phyloP scores from a whole-genome alignment of 2,888 invertebrate species.

The Pogonocherus hispidulus region DNA sequence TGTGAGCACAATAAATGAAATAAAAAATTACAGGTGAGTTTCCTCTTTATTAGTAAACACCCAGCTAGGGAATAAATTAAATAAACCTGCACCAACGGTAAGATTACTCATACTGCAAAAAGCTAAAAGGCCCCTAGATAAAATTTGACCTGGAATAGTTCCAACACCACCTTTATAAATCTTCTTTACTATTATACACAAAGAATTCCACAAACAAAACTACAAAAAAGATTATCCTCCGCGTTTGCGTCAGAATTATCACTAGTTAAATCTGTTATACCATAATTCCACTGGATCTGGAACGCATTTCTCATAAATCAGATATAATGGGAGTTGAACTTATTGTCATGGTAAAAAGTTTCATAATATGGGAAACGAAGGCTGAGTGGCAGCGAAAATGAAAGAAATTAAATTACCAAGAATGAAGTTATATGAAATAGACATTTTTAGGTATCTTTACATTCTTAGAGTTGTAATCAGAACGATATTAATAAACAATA shows the following conservation, averaged over 20 bases:
- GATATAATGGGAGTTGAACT: slow-evolving; percentile 7
- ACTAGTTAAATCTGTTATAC: slow-evolving; percentile 4
- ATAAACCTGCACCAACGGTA: neutral
- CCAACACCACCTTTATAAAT: slow-evolving; percentile 14
- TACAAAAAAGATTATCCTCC: neutral
- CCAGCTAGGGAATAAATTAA: neutral
- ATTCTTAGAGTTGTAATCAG: slow-evolving; percentile 3
- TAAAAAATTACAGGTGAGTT: neutral
- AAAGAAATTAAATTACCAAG: slow-evolving; percentile 15
- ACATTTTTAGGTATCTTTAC: neutral
- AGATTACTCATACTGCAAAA: neutral
- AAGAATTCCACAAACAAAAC: neutral
- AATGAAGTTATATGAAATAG: slow-evolving; percentile 2
- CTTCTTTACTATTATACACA: slow-evolving; percentile 2
- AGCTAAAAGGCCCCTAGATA: neutral
- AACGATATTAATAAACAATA: neutral
- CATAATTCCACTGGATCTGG: neutral
- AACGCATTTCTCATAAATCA: slow-evolving; percentile 12
- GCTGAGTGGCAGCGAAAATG: neutral
- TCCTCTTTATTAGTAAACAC: neutral
- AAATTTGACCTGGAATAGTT: slow-evolving; percentile 11
- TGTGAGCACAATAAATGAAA: no score
- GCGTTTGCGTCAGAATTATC: neutral
- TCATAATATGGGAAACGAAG: slow-evolving; percentile 5
- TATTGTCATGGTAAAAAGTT: slow-evolving; percentile 7